Conservation (phyloP, 2,888 invertebrate species). For the Caenorhabditis doughertyi region DNA sequence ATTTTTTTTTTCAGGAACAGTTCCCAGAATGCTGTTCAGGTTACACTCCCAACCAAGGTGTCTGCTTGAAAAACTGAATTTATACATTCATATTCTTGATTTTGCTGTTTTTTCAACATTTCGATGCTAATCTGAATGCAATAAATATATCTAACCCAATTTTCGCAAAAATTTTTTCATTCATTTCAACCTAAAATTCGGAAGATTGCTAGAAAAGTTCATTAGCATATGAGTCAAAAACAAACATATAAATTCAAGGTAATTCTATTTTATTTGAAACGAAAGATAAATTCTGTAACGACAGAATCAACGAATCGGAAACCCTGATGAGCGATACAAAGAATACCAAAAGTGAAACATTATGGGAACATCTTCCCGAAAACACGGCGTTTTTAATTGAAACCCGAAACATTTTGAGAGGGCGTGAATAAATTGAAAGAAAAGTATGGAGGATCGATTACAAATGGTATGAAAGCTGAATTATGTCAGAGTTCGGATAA, state of each 20-base stretch:
- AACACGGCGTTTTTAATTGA: constrained; percentile 13
- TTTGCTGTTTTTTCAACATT: no score
- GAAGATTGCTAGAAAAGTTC: no score
- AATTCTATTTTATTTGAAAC: constrained; percentile 41
- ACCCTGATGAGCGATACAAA: constrained; percentile 40
- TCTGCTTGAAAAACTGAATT: no score
- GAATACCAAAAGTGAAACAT: constrained; percentile 2
- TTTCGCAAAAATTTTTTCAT: no score
- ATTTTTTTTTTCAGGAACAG: no score
- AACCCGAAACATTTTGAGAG: constrained; percentile 19
- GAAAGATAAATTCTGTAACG: constrained; percentile 6
- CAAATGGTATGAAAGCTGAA: constrained; percentile 29
- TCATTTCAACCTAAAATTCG: no score
- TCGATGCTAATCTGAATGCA: constrained; percentile 11
- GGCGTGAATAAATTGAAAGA: constrained; percentile 8
- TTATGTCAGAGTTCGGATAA: constrained; percentile 3
- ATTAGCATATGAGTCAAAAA: constrained; percentile 1
- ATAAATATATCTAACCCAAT: no score
- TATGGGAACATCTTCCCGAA: not conserved
- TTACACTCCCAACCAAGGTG: no score
- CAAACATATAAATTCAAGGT: not conserved
- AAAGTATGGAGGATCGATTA: constrained; percentile 24
- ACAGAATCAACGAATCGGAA: constrained; percentile 35
- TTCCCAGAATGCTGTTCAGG: no score
- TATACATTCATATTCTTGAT: no score